These are phyloP conservation scores for Caenorhabditis latens DNA, from an alignment of 1,140 invertebrate species.

Conservation along the genomic window DNA sequence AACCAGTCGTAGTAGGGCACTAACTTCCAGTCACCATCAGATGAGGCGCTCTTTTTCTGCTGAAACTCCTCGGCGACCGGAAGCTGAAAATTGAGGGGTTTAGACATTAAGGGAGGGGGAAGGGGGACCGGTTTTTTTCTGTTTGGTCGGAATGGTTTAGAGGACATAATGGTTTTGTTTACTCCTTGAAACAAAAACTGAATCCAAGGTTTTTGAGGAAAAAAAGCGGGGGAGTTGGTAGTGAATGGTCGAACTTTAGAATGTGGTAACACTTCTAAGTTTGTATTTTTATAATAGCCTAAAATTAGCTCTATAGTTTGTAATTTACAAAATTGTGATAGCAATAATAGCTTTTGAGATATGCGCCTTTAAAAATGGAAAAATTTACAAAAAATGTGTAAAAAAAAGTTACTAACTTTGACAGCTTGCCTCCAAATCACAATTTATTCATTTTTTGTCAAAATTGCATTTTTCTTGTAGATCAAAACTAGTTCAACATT, in stretches of 20 bases:
- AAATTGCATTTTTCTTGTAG: too few relatives aligned
- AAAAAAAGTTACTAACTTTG: too few relatives aligned
- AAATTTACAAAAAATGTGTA: too few relatives aligned
- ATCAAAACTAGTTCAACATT: too few relatives aligned
- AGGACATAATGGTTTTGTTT: conserved; percentile 31
- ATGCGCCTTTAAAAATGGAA: too few relatives aligned
- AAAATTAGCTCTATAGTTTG: too few relatives aligned
- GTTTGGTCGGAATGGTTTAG: neutral
- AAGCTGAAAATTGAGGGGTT: conserved; percentile 65
- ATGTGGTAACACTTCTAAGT: neutral
- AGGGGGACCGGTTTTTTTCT: conserved; percentile 4
- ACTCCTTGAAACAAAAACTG: neutral
- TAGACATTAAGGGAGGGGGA: too few relatives aligned
- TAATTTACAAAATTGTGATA: too few relatives aligned
- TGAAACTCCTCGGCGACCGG: conserved; percentile 73
- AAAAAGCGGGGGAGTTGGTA: neutral
- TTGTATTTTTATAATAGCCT: too few relatives aligned
- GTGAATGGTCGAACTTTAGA: neutral
- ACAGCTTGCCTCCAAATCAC: too few relatives aligned
- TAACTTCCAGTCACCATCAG: conserved; percentile 77
- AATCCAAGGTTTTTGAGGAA: conserved; percentile 2
- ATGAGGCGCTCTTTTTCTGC: conserved; percentile 67
- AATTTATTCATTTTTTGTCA: too few relatives aligned
- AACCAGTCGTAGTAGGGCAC: conserved; percentile 76
- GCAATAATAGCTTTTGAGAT: neutral